Evolutionary conservation across 2,797 vertebrate species (phyloP), one percentile per base, ranked within the genome.

Genomic region (Epinephelus malabaricus): DNA sequence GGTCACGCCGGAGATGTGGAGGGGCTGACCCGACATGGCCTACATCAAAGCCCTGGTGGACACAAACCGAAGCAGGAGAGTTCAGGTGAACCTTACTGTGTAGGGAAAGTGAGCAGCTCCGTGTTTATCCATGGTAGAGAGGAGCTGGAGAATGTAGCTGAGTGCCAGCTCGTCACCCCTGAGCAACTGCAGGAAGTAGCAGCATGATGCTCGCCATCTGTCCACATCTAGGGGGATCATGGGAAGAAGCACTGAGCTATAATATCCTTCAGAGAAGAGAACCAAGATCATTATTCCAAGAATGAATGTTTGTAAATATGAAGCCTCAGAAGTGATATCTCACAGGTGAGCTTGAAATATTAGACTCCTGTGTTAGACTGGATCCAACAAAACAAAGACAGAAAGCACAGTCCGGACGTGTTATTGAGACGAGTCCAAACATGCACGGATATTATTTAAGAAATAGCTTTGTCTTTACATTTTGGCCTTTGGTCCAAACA

Each of bases 291-390:
- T 79, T 46, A 83, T 78, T 65, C 13, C n/a, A 10, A 72, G 53
- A 73, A 58, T 46, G 59, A 53, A 11, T 23, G 30, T 78, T 72
- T 67, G 58, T 65, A 69, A 81, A 86, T 81, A 85, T 38, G 69
- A 86, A 60, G 38, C 46, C 65, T 79, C 59, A 81, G 81, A 63
- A 86, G 78, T 65, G 85, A 84, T 65, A 88, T 76, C 68, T 91
- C 78, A 83, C 87, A 86, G 80, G 76, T 85, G 66, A 86, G 84
- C 59, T 76, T 86, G 72, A 91, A 92, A 89, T 90, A 88, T 83
- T 78, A 74, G 78, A 88, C 72, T 19, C 60, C 47, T 40, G 59
- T 86, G 87, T 73, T 64, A 79, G 79, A 54, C 51, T 67, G 50
- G 47, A 74, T 70, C 6, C 25, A 54, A 73, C 53, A 63, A 76